Evolutionary conservation across 2,888 invertebrate species (phyloP), one percentile per base, ranked within the genome.

Genomic region (Eurois occulta): DNA sequence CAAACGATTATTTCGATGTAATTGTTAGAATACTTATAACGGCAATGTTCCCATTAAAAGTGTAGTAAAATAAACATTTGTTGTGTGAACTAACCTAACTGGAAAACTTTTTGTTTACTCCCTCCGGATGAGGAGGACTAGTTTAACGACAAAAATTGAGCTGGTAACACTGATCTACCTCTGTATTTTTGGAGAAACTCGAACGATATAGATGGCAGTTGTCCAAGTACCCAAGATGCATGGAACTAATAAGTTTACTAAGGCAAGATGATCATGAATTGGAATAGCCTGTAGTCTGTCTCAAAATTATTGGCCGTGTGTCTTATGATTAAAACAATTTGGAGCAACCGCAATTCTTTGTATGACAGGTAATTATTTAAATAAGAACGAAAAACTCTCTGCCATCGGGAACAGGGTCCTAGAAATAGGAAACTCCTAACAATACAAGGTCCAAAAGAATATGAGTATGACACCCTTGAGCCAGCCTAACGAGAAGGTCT

Each of bases 31-130:
- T 24, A 55, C 35, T 74, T 35, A 43, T 67, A 55, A 32, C 41
- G n/a, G 8, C 55, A 32, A 24, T 70, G 21, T 72, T 72, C 88
- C 68, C 84, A 83, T 87, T 86, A 83, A 84, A 87, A 87, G 72
- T 83, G 65, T 76, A 52, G 81, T 82, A 78, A 81, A 86, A 80
- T 78, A 81, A 86, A 81, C 69, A 77, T 78, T 80, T 77, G 72
- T 72, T 64, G 35, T 71, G 67, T 70, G 68, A 73, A 75, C 68
- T 72, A 69, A 52, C 16, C 38, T 76, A 86, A 86, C 73, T 67
- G 67, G 67, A 16, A 83, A 85, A 79, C 78, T 84, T 88, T 80
- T 82, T 38, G 71, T 13, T 67, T 13, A 11, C n/a, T 67, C 46
- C 60, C 62, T 64, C 13, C n/a, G 71, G 75, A 41, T 70, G 28